Base-by-base conservation (phyloP, 2,888 invertebrate genomes). In the Megamerina dolium region DNA sequence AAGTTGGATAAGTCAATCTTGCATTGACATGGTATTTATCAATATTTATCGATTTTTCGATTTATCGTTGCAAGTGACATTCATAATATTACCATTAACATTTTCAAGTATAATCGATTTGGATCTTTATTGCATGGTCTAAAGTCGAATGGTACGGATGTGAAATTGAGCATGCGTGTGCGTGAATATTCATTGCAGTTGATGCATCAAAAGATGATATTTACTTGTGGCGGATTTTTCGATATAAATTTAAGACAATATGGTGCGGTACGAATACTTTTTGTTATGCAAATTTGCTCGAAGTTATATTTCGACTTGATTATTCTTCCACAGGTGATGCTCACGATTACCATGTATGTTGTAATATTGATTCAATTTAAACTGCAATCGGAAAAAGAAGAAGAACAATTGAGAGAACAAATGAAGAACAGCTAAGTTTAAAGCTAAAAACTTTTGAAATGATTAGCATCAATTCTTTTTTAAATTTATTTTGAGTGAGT, bases 301-400 rank as follows among this genome's bases (percentile, higher is more conserved):
- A n/a, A n/a, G n/a, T n/a, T n/a, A n/a, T n/a, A n/a, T n/a, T n/a
- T n/a, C n/a, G n/a, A n/a, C n/a, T n/a, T n/a, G n/a, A n/a, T n/a
- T n/a, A n/a, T n/a, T 39, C 12, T 39, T 38, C 45, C 52, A n/a
- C 44, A 68, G 68, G 55, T 64, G 49, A 36, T 64, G 9, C 41
- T 65, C 8, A 57, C 61, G 3, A 52, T 66, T 21, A 45, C 53
- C 1, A 61, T 58, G 1, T 68, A 61, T 27, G 53, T 56, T 18
- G 53, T 60, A 8, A 64, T 68, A 38, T 37, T 68, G 5, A 58
- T 68, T 37, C 68, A 68, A 46, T 68, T 68, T 13, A 68, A 64
- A 49, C 35, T 68, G n/a, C 61, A 66, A 47, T 52, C 43, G n/a
- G 48, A 62, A 31, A 43, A 45, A 1, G 56, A 55, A 42, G 46